Evolutionary conservation across 1,140 invertebrate genomes (phyloP), one percentile per base, ranked within the genome.

Genomic region (Ridgeia piscesae): DNA sequence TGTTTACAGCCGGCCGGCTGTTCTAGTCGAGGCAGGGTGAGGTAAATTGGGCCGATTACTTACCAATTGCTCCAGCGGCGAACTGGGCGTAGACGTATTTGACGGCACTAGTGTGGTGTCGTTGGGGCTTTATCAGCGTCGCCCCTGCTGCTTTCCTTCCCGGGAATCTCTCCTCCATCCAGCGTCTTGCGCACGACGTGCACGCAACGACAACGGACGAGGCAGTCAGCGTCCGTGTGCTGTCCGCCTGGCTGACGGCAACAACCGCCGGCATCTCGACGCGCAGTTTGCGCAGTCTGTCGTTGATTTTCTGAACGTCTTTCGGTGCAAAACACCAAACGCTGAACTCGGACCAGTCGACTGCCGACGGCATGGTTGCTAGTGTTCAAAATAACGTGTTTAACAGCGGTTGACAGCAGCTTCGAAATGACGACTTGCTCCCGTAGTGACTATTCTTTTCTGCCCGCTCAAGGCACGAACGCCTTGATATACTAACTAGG

Each of bases 341-440:
- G n/a, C 35, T 34, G 89, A 90, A 90, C 89, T 90, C 89, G 89
- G 89, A 90, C 89, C 89, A 90, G 89, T 90, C 89, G 89, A 90
- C 89, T 17, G 89, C 89, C 34, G 89, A 77, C 58, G 58, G 58
- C 58, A 77, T 77, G 58, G 27, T 31, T 77, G 58, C 14, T 17
- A 77, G 2, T 77, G 0, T 77, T 77, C 58, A 77, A 77, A 77
- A 77, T 31, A 17, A 77, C 58, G 58, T 77, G 42, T 4, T 42
- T 77, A 4, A 77, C 58, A 21, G 58, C 11, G 42, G 42, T 42
- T 77, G 14, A 77, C 58, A 21, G 58, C 11, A 77, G 58, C 58
- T 77, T 77, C 58, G 58, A 77, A 77, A 77, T 77, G 27, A 77
- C 4, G 17, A 77, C 58, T 77, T 2, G 17, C 58, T 77, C 27